Percentiles rank a stretch among this genome's conserved stretches.
Evolutionary conservation across 2,113 vertebrate species (phyloP).

Genomic region (Cavia aperea): DNA sequence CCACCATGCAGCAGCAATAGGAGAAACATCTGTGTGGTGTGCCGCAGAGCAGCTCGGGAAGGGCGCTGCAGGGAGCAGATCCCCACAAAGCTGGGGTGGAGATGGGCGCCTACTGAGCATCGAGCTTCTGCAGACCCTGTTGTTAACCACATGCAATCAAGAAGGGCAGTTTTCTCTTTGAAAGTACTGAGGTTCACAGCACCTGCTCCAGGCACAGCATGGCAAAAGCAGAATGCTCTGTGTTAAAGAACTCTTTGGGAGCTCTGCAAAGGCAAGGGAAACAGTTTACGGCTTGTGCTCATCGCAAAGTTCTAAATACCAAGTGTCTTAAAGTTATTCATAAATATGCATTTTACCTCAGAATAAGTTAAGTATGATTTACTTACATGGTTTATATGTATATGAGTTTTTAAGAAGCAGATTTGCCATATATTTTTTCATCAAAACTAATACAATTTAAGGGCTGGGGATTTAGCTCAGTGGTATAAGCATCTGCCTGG

Average conservation of each 20-base stretch:
- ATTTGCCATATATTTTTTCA: constrained; percentile 31
- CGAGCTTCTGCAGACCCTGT: constrained; percentile 47
- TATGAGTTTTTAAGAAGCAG: not conserved
- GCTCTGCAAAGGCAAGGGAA: not conserved
- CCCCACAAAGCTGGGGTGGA: constrained; percentile 48
- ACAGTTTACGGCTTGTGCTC: not conserved
- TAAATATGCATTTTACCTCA: not conserved
- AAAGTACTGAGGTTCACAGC: constrained; percentile 57
- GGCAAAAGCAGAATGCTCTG: not conserved
- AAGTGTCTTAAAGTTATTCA: constrained; percentile 18
- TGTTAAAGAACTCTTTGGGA: constrained; percentile 29
- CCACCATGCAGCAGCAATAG: constrained; percentile 57
- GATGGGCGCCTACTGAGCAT: constrained; percentile 48
- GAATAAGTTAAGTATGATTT: not conserved
- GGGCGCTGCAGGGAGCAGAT: constrained; percentile 31
- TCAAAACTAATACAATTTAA: not conserved
- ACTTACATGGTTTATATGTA: not conserved
- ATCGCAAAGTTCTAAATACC: constrained; percentile 35
- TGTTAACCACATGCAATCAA: constrained; percentile 51
- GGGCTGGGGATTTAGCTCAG: too few species aligned
- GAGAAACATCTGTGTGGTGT: constrained; percentile 65
- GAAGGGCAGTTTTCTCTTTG: constrained; percentile 51
- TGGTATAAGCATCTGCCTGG: too few species aligned
- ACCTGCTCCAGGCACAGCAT: constrained; percentile 48
- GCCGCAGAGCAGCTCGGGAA: not conserved